Percentiles rank a stretch among this genome's conserved stretches.
These are phyloP conservation scores for Erythrocebus patas DNA, from an alignment of 2,113 vertebrate genomes.

Conservation along the genomic window DNA sequence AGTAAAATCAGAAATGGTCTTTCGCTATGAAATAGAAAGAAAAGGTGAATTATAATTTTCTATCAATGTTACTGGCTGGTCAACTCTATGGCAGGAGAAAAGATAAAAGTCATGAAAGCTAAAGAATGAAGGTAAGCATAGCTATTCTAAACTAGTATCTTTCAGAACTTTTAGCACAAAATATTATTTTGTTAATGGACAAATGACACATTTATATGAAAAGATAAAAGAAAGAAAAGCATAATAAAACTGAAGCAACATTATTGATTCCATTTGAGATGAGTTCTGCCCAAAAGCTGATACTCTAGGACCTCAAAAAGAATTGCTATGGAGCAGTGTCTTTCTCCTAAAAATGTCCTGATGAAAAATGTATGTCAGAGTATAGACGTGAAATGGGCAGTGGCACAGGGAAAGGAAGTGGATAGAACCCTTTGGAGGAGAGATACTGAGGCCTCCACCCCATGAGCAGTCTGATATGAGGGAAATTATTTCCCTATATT, in stretches of 20 bases:
- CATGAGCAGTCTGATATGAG: neutral
- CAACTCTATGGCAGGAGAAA: slow-evolving; percentile 14
- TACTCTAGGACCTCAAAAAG: neutral
- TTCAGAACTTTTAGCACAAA: slow-evolving; percentile 21
- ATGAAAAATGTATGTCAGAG: neutral
- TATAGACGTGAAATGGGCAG: neutral
- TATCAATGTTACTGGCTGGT: neutral
- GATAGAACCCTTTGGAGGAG: neutral
- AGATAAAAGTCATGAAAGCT: neutral
- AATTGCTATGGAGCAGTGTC: neutral
- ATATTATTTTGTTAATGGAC: neutral
- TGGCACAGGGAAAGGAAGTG: neutral
- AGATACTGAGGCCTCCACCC: neutral
- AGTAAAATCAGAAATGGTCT: neutral
- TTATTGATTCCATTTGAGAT: neutral
- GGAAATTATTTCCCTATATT: neutral
- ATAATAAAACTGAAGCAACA: neutral
- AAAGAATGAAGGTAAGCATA: slow-evolving; percentile 6
- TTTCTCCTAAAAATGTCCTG: neutral
- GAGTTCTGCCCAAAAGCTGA: neutral
- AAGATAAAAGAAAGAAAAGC: neutral
- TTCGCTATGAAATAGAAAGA: slow-evolving; percentile 16
- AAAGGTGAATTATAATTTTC: neutral
- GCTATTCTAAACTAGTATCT: neutral
- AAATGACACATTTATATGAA: neutral